phyloP scores from a whole-genome alignment of 2,888 invertebrate genomes.

The Alentia gelatinosa region DNA sequence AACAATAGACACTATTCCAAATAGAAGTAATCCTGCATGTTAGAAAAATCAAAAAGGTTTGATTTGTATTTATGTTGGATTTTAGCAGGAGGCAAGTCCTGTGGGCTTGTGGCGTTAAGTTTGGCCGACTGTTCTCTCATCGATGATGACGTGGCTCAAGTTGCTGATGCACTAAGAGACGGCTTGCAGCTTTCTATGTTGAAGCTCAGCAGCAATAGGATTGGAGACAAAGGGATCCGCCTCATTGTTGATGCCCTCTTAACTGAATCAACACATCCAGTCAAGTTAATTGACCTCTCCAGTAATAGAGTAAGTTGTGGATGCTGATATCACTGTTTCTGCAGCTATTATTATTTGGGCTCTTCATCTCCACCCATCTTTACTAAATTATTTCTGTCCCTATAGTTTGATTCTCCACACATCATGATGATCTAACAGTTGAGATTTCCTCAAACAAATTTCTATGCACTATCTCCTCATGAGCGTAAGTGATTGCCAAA shows the following conservation, averaged over 20 bases:
- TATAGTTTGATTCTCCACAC: too few species aligned
- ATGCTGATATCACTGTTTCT: too few species aligned
- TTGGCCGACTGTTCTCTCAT: constrained; percentile 71
- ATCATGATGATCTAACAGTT: too few species aligned
- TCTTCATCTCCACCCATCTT: too few species aligned
- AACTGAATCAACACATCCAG: constrained; percentile 67
- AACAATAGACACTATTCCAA: too few species aligned
- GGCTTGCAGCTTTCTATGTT: constrained; percentile 72
- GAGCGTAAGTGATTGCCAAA: too few species aligned
- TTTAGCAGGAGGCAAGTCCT: constrained; percentile 1
- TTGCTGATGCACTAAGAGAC: constrained; percentile 67
- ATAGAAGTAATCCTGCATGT: too few species aligned
- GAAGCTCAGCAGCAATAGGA: constrained; percentile 73
- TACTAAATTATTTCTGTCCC: too few species aligned
- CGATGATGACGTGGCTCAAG: constrained; percentile 69
- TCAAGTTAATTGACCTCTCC: constrained; percentile 72
- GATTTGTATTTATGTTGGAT: neutral
- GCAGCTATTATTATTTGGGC: too few species aligned
- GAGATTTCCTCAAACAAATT: too few species aligned
- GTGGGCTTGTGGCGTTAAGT: constrained; percentile 69
- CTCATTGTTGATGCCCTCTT: constrained; percentile 67
- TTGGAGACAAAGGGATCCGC: constrained; percentile 69
- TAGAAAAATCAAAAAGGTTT: neutral
- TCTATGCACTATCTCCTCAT: too few species aligned
- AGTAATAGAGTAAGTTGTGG: constrained; percentile 69